Evolutionary conservation across 2,113 vertebrate species (phyloP), one percentile per base, ranked within the genome.

Genomic region (Sylvilagus bachmani): DNA sequence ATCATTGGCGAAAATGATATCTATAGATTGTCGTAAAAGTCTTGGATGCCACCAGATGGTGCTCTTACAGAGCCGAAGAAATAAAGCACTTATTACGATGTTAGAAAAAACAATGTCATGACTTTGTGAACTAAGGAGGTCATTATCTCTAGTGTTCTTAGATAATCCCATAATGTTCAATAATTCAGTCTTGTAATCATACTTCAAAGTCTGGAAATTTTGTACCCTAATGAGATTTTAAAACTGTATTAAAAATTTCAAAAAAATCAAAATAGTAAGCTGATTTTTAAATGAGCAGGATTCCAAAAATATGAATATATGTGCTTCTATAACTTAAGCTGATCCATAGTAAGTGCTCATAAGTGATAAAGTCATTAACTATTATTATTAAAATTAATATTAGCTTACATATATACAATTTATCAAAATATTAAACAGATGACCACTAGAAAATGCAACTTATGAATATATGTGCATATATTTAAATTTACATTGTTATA

Each of bases 21-120:
- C 70, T 93, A 61, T 27, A 69, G 16, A 78, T 5, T 58, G 87
- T 38, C 81, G 74, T 93, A 33, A 70, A 90, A 8, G 75, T 38
- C 53, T 71, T 82, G 78, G 86, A 86, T 78, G 71, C 98, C 97
- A 98, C 96, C 96, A 98, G 98, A 97, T 98, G 97, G 98, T 95
- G 93, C 84, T 94, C 62, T 97, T 97, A 97, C 61, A 97, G 95
- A 94, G 79, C 55, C 86, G 93, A 82, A 97, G 80, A 95, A 80
- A 85, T 51, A 97, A 88, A 84, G 12, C 2, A 55, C 64, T 66
- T n/a, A 33, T 4, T 71, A 78, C 1, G 83, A 75, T 82, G 29
- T 71, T 78, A 31, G 31, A 44, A 62, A 62, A 58, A 90, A 55
- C 84, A 86, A 49, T 29, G 27, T 22, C 33, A 19, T 64, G 29